Percentiles rank a stretch among this genome's conserved stretches.
phyloP scores from a whole-genome alignment of 2,113 vertebrate species.

The Callipepla squamata region DNA sequence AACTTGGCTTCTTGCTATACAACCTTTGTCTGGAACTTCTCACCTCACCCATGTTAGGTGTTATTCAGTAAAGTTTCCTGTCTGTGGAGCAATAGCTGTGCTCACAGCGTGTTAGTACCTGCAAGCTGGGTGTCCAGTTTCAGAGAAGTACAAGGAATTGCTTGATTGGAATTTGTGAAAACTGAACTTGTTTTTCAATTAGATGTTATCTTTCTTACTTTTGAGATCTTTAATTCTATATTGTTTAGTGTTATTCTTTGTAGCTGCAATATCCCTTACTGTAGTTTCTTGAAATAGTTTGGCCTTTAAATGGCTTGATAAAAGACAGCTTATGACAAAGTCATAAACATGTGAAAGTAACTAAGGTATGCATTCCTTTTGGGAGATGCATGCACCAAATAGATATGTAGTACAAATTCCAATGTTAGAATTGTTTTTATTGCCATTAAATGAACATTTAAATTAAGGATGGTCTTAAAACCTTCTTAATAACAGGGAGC shows the following conservation, averaged over 20 bases:
- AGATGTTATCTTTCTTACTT: not conserved
- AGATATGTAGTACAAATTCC: not conserved
- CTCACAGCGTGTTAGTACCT: not conserved
- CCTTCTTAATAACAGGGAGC: not conserved
- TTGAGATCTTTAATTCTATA: not conserved
- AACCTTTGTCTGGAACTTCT: not conserved
- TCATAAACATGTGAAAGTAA: not conserved
- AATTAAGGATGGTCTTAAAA: not conserved
- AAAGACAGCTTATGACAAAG: not conserved
- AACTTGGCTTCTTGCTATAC: not conserved
- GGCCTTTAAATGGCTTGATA: not conserved
- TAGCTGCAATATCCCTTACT: not conserved
- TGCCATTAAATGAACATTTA: not conserved
- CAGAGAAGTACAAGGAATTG: accelerated
- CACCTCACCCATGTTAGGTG: not conserved
- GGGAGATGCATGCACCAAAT: not conserved
- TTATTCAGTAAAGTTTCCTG: not conserved
- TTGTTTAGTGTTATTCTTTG: not conserved
- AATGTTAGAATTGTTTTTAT: not conserved
- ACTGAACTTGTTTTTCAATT: not conserved
- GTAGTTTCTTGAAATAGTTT: not conserved
- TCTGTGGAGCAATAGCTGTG: not conserved
- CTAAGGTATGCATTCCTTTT: not conserved
- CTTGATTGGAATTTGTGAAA: not conserved
- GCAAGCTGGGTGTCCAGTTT: not conserved